Base-by-base conservation (phyloP, 1,140 invertebrate genomes). In the Argopecten irradians region DNA sequence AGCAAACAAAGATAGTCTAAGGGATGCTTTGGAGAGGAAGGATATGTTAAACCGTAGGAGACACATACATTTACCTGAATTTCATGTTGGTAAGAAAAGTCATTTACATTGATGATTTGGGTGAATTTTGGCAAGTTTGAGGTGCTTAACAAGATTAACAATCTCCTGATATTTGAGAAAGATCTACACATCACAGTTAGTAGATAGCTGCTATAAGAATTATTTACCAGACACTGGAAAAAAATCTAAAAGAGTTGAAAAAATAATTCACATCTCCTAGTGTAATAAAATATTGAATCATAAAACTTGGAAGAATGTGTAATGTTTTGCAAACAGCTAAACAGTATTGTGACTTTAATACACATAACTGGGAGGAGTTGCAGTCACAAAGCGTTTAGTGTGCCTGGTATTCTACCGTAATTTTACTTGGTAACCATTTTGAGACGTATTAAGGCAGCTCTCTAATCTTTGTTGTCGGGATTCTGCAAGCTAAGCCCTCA, bases 31-130 rank as follows among this genome's bases (percentile, higher is more conserved):
- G 16, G 98, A 99, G 93, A 96, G 99, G 88, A 96, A 96, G 86
- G 99, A 99, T 95, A 99, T 99, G 99, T 92, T 99, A 0, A 97
- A 97, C 85, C 96, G 99, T 89, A 96, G 98, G 93, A 96, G 95
- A 87, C 96, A 97, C 89, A 96, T 99, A 88, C 97, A 98, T 94
- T 98, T 99, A 91, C 99, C 99, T 5, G 98, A 99, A 95, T 99
- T 99, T 96, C 99, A 99, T 96, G 98, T 99, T 93, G 99, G 98
- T 97, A 95, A 96, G 97, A 87, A 34, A 16, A 83, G 84, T 32
- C 22, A 41, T 11, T 46, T 34, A 34, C 3, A 35, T 82, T 1
- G 8, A 22, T 13, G 22, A 16, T 36, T 14, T 33, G 19, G 41
- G 35, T 85, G 36, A 22, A 36, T n/a, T 22, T 33, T 39, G 14